Conservation (phyloP, 2,113 vertebrate genomes). For the Craseonycteris thonglongyai region DNA sequence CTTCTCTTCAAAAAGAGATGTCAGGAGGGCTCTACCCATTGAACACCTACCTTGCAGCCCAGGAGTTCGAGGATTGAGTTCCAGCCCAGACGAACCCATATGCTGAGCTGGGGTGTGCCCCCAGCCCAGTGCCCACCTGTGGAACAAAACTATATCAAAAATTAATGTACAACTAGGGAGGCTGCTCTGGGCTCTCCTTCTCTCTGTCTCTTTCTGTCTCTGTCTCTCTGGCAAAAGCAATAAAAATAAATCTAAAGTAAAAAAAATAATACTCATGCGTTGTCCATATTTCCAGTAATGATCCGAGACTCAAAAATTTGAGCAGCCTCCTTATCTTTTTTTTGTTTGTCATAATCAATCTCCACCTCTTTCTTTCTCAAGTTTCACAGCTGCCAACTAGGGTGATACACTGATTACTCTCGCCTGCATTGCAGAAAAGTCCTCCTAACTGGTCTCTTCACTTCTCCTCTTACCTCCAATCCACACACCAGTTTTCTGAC, state of each 20-base stretch:
- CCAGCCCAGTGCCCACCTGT: no score
- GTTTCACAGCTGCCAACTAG: background rate
- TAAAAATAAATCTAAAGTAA: no score
- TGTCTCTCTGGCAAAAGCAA: no score
- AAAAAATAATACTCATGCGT: background rate
- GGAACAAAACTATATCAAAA: no score
- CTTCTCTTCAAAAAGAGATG: conserved; percentile 9
- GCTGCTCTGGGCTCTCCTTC: no score
- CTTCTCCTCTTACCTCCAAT: background rate
- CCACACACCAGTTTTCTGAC: background rate
- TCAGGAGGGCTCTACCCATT: no score
- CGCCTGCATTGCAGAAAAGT: background rate
- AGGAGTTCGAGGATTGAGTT: no score
- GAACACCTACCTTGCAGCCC: no score
- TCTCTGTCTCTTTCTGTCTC: no score
- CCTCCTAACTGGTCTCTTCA: background rate
- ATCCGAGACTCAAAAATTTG: background rate
- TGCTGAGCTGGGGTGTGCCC: no score
- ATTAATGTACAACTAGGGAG: no score
- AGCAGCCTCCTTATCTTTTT: background rate
- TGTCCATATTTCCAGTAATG: background rate
- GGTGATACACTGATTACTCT: background rate
- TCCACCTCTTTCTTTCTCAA: background rate
- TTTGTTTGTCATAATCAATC: background rate
- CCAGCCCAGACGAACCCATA: no score